These are phyloP conservation scores for Mactra quadrangularis DNA, from an alignment of 1,140 invertebrate species.

Conservation along the genomic window DNA sequence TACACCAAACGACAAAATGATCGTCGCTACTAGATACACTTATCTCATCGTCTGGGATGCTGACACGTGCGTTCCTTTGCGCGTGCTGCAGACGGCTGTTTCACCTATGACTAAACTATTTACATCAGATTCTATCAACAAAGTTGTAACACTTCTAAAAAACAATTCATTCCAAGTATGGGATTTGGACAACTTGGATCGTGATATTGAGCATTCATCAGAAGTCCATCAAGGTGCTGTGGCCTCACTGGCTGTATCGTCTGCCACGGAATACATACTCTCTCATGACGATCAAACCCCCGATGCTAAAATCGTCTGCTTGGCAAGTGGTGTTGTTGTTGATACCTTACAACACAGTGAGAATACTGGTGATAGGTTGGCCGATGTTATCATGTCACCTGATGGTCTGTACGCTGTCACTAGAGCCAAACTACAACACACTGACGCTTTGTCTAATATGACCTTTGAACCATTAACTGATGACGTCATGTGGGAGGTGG, in stretches of 20 bases:
- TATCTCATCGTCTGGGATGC: conserved; percentile 78
- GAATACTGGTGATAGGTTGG: conserved; percentile 62
- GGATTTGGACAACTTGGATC: conserved; percentile 78
- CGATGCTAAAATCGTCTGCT: conserved; percentile 73
- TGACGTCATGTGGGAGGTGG: conserved; percentile 73
- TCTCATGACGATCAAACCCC: conserved; percentile 64
- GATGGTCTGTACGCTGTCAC: conserved; percentile 71
- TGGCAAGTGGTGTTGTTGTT: conserved; percentile 67
- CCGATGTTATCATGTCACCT: conserved; percentile 66
- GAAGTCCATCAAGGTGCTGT: conserved; percentile 71
- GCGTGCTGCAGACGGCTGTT: conserved; percentile 72
- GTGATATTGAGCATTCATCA: conserved; percentile 71
- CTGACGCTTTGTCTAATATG: background rate
- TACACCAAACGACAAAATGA: conserved; percentile 70
- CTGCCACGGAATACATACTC: conserved; percentile 59
- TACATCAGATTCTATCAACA: conserved; percentile 73
- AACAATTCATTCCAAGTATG: conserved; percentile 79
- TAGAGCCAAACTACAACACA: conserved; percentile 35
- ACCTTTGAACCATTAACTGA: conserved; percentile 65
- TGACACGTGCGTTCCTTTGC: conserved; percentile 68
- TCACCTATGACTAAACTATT: conserved; percentile 71
- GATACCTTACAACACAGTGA: conserved; percentile 71
- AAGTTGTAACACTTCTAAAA: conserved; percentile 72
- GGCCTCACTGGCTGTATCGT: conserved; percentile 63
- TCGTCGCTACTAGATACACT: conserved; percentile 75